Evolutionary conservation across 2,113 vertebrate species (phyloP), one percentile per base, ranked within the genome.

Genomic region (Phycodurus eques): DNA sequence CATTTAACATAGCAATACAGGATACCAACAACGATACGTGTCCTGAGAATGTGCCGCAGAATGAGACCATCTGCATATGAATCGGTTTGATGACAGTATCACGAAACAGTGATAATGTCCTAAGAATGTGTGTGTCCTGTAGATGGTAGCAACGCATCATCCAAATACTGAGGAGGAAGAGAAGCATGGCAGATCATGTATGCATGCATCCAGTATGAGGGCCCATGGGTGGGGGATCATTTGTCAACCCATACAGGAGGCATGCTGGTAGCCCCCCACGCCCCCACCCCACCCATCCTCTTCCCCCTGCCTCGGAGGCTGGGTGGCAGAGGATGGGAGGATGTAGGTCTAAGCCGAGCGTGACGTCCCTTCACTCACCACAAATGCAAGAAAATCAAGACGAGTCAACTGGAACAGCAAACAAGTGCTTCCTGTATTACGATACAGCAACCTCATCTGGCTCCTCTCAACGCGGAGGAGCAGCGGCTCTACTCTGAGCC

Each of bases 241-340:
- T 91, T 91, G 77, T 66, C 47, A 80, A 80, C 80, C 83, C 84
- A 85, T 83, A 88, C 71, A 68, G n/a, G 69, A 82, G 78, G 71
- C 79, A 92, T 93, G 92, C 88, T 88, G 92, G 91, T 92, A 85
- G 72, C 76, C 82, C 86, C 44, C 31, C 60, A 39, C 60, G 8
- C 33, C 13, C 60, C 11, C 22, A 57, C n/a, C n/a, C 3, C 19
- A 53, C 51, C 20, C 27, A 27, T 27, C 27, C 27, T 27, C 27
- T 27, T 27, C 13, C 60, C 11, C 22, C 4, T 3, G 35, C 35
- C 35, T 39, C 35, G 12, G 57, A 6, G 27, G 19, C 56, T 5
- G 22, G 56, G 56, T 59, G 56, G 56, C 53, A 59, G n/a, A 22
- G 22, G 22, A 59, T 9, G 56, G 56, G 56, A 59, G 56, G 56